A percentile compares a stretch with the other conserved stretches of the same genome.
Conservation (phyloP, 2,888 invertebrate genomes). For the Vesta saturnalis region DNA sequence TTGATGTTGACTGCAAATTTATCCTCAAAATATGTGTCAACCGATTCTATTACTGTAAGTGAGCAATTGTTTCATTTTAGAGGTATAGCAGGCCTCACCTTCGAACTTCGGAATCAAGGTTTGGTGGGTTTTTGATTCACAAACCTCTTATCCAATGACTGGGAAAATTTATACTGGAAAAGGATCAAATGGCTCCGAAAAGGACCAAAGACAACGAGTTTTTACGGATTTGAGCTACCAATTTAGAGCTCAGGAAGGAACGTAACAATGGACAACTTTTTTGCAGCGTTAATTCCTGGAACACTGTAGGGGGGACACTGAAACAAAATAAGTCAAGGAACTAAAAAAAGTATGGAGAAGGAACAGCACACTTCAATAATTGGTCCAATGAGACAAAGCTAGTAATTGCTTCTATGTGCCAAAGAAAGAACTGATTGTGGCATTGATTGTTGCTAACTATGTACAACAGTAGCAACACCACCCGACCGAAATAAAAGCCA, state of each 20-base stretch:
- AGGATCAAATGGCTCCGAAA: no score
- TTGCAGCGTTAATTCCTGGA: no score
- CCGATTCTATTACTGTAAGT: background rate
- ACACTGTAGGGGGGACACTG: no score
- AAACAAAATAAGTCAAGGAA: no score
- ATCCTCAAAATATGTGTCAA: background rate
- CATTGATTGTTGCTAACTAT: no score
- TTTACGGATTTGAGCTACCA: background rate
- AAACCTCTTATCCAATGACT: slow-evolving; percentile 4
- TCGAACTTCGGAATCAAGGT: background rate
- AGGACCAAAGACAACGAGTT: slow-evolving; percentile 5
- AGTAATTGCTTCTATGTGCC: no score
- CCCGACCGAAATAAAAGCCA: no score
- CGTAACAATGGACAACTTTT: background rate
- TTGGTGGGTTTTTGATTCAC: slow-evolving; percentile 1
- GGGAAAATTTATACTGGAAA: background rate
- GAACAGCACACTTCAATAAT: no score
- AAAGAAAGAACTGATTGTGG: no score
- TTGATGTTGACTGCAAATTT: background rate
- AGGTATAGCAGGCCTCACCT: background rate
- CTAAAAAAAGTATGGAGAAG: no score
- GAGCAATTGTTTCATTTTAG: background rate
- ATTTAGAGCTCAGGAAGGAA: background rate
- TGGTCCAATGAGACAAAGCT: no score
- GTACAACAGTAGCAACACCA: no score